Evolutionary conservation across 2,797 vertebrate genomes (phyloP).

Genomic region (Erethizon dorsatum): DNA sequence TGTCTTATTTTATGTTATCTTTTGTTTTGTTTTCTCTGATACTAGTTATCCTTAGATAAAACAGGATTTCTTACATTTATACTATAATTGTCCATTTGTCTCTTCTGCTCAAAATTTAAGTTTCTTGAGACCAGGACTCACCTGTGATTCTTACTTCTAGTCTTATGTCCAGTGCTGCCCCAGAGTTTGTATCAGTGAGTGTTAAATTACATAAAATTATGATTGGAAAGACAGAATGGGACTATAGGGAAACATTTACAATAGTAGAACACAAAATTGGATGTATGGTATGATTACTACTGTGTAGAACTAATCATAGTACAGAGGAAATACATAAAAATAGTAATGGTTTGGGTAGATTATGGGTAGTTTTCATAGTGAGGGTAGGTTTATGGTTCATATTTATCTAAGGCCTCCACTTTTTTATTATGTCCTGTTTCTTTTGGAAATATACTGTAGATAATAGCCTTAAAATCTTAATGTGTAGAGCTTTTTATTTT

Average conservation of each 20-base stretch:
- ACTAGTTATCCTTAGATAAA: neutral
- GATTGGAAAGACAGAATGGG: neutral
- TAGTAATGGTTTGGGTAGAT: slow-evolving; percentile 14
- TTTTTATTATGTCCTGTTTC: slow-evolving; percentile 5
- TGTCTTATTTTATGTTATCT: neutral
- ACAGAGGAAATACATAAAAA: slow-evolving; percentile 13
- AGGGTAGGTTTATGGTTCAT: neutral
- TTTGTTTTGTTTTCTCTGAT: neutral
- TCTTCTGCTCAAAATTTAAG: neutral
- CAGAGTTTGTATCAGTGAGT: neutral
- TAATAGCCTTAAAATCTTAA: slow-evolving; percentile 31
- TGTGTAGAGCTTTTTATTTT: slow-evolving; percentile 1
- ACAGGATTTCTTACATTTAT: neutral
- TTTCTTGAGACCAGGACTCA: neutral
- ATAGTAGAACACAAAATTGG: neutral
- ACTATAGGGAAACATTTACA: neutral
- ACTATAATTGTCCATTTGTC: neutral
- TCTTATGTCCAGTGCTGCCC: neutral
- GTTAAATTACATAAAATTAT: slow-evolving; percentile 12
- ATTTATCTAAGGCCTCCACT: slow-evolving; percentile 30
- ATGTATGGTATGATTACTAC: neutral
- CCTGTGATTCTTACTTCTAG: neutral
- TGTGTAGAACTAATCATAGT: neutral
- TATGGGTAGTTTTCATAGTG: neutral
- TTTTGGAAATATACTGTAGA: neutral